phyloP scores from a whole-genome alignment of 2,113 vertebrate species.

The Sprattus sprattus region DNA sequence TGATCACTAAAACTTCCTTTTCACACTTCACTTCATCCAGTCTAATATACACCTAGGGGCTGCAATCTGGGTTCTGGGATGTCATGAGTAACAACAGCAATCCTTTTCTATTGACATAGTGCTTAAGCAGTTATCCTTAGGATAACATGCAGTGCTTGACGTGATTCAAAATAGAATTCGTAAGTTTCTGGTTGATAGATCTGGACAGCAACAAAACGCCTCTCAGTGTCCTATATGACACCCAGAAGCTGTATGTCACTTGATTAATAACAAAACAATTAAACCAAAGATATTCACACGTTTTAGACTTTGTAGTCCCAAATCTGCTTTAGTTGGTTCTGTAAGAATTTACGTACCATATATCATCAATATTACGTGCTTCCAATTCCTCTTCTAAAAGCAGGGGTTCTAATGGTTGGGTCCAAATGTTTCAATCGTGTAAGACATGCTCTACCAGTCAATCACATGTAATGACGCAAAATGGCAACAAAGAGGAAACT shows the following conservation, averaged over 20 bases:
- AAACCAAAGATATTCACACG: background rate
- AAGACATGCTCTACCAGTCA: background rate
- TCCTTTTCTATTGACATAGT: no score
- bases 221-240: background rate
- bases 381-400: background rate
- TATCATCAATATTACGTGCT: background rate
- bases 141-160: background rate
- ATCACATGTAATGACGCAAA: background rate
- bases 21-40: no score
- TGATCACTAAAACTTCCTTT: no score
- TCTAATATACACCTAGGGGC: no score
- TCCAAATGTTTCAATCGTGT: background rate
- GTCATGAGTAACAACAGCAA: no score
- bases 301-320: background rate
- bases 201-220: background rate
- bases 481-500: background rate
- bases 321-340: background rate
- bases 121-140: background rate
- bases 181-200: background rate
- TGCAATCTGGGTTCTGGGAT: no score
- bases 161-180: background rate
- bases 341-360: background rate
- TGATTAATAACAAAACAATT: background rate
- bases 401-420: background rate
- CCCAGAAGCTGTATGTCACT: background rate